Evolutionary conservation across 2,113 vertebrate species (phyloP).

Genomic region (Rhodinocichla rosea): DNA sequence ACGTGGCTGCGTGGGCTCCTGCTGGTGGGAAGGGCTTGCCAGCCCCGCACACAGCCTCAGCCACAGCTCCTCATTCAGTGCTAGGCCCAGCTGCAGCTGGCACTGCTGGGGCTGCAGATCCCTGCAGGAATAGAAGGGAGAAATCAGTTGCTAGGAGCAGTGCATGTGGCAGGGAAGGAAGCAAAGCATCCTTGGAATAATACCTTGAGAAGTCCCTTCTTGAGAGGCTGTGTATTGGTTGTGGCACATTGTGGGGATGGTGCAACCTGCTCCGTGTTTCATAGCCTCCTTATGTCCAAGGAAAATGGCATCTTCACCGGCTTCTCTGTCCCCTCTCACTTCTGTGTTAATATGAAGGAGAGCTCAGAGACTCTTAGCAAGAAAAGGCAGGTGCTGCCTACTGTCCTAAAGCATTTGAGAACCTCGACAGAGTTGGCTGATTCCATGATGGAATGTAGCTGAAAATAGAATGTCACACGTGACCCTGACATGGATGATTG

Average conservation of each 20-base stretch:
- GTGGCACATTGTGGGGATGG: neutral
- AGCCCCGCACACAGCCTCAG: neutral
- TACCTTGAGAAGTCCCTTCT: neutral
- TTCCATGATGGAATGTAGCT: accelerated
- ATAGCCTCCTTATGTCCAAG: no score
- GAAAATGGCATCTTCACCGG: neutral
- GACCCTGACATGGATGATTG: neutral
- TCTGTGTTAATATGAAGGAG: neutral
- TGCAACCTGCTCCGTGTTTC: accelerated
- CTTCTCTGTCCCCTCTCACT: neutral
- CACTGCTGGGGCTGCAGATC: neutral
- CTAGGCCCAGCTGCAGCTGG: neutral
- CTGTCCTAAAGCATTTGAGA: neutral
- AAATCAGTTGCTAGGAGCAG: neutral
- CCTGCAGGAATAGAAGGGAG: neutral
- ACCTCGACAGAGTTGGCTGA: neutral
- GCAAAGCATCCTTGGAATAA: neutral
- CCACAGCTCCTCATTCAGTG: neutral
- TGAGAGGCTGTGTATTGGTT: neutral
- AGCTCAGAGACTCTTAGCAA: neutral
- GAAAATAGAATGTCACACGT: neutral
- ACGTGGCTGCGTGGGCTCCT: neutral
- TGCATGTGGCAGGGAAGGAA: neutral
- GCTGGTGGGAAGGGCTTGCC: neutral
- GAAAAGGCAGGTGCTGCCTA: neutral